These are phyloP conservation scores for Osmerus mordax DNA, from an alignment of 2,113 vertebrate genomes.

Conservation along the genomic window DNA sequence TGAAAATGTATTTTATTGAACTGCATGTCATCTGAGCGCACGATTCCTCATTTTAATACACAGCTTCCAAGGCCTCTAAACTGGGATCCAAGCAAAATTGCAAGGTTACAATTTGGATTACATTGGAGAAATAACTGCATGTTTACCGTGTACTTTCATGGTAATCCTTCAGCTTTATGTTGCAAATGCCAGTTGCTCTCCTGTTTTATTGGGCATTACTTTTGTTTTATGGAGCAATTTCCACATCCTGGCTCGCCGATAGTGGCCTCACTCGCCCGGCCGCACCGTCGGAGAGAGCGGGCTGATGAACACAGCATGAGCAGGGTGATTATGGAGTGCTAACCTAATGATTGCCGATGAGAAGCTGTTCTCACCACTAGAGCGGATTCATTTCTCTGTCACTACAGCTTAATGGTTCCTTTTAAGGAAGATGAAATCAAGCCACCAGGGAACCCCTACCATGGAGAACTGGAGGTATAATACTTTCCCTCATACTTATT, in stretches of 20 bases:
- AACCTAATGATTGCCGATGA: constrained; percentile 70
- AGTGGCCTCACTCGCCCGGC: constrained; percentile 56
- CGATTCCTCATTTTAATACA: constrained; percentile 57
- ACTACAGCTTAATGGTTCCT: constrained; percentile 64
- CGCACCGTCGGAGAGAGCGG: constrained; percentile 30
- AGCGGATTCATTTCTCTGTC: constrained; percentile 65
- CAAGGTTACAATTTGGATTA: constrained; percentile 65
- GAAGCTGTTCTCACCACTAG: constrained; percentile 58
- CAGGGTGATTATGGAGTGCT: constrained; percentile 66
- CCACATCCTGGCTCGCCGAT: constrained; percentile 65
- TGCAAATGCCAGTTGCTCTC: constrained; percentile 62
- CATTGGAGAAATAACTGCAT: constrained; percentile 60
- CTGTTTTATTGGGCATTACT: constrained; percentile 73
- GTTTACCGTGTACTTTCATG: constrained; percentile 64
- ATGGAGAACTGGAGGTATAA: constrained; percentile 49
- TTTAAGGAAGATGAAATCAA: constrained; percentile 67
- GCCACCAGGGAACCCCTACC: constrained; percentile 48
- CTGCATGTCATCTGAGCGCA: constrained; percentile 47
- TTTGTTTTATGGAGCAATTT: constrained; percentile 76
- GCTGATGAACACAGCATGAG: constrained; percentile 57
- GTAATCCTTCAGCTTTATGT: constrained; percentile 71
- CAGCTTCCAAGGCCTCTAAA: constrained; percentile 44
- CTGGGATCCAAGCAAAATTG: constrained; percentile 43
- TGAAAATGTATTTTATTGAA: constrained; percentile 55
- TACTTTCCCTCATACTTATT: constrained; percentile 40